Evolutionary conservation across 2,888 invertebrate genomes (phyloP), one percentile per base, ranked within the genome.

Genomic region (Eristalinus aeneus): DNA sequence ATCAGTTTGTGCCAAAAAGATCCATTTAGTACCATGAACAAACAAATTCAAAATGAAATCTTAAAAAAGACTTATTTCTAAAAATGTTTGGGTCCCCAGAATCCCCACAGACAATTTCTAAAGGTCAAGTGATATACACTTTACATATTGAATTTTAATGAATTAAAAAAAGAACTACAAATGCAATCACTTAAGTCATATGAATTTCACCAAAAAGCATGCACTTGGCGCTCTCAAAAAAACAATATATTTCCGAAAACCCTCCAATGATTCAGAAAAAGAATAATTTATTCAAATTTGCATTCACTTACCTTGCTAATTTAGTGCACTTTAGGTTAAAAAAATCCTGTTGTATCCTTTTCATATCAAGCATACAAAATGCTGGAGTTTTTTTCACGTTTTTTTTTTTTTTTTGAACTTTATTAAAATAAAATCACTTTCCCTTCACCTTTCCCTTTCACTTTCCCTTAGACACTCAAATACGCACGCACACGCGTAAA

Each of bases 281-380:
- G n/a, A 46, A 20, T 53, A 32, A 31, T 6, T 27, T 16, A 32
- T 54, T 6, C 6, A 22, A 64, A 2, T 9, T 6, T 20, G 11
- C 20, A 22, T 36, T 0, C 23, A 69, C 69, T 69, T 27, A 69
- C 69, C 69, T 60, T 60, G 5, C 20, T 3, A 23, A 23, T 23
- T 16, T n/a, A 32, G 36, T 56, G 34, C 9, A n/a, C 11, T 34
- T 32, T 32, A 16, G 20, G 1, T 63, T 36, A 36, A 34, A 32
- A 63, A 69, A 63, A 69, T 58, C 69, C 58, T 39, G 46, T 56
- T 23, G 22, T 56, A 56, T 56, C 56, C 56, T 56, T 56, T 56
- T 16, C 16, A 5, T 6, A 16, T 6, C 8, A 46, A n/a, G 16
- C 46, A 46, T 46, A 1, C 46, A 46, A n/a, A 5, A 16, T 46